Evolutionary conservation across 2,113 vertebrate species (phyloP).

Genomic region (Gavialis gangeticus): DNA sequence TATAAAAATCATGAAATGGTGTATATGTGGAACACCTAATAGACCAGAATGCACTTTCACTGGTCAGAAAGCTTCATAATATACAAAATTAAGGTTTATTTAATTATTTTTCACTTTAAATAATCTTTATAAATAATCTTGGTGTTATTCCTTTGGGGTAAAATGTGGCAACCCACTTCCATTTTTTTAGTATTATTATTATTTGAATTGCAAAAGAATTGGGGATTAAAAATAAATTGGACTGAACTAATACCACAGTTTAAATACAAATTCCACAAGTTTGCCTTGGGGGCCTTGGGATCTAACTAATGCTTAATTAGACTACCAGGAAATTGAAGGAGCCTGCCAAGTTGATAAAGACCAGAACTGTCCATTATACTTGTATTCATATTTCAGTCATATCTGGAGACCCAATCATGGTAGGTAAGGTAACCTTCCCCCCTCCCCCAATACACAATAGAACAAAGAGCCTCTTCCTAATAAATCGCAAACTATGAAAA

Average conservation of each 20-base stretch:
- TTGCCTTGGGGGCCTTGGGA: background rate
- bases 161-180: background rate
- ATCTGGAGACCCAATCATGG: background rate
- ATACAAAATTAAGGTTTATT: background rate
- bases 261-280: slow-evolving; percentile 1
- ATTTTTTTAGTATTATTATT: background rate
- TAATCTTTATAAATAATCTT: background rate
- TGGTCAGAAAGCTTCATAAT: background rate
- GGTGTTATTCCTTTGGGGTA: too few relatives aligned
- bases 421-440: background rate
- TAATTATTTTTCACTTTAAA: background rate
- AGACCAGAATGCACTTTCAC: background rate
- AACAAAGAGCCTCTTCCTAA: background rate
- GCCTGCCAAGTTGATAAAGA: slow-evolving; percentile 12
- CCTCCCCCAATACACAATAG: background rate
- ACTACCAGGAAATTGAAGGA: background rate
- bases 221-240: slow-evolving; percentile 34
- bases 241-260: slow-evolving; percentile 18
- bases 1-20: background rate
- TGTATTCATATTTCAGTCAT: background rate
- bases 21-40: background rate
- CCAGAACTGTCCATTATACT: background rate
- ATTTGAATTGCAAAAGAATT: slow-evolving; percentile 5
- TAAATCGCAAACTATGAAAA: background rate
- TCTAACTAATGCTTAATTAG: slow-evolving; percentile 9